These are phyloP conservation scores for Drosophila suboccidentalis DNA, from an alignment of 2,888 invertebrate species.

Conservation along the genomic window DNA sequence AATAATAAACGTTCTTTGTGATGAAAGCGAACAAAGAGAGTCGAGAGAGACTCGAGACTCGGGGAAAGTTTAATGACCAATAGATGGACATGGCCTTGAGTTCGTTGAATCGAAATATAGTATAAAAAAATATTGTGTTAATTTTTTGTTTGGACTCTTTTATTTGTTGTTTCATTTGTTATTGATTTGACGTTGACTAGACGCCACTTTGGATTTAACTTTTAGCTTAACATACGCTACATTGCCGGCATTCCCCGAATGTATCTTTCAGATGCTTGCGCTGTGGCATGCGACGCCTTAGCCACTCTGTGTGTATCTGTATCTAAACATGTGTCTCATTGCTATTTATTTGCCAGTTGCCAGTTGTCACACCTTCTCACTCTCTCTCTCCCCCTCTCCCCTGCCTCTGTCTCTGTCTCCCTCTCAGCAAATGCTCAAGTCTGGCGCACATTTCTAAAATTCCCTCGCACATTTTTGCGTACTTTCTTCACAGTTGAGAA, in stretches of 20 bases:
- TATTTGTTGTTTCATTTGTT: slow-evolving; percentile 44
- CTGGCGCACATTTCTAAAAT: slow-evolving; percentile 72
- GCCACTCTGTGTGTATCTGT: slow-evolving; percentile 10
- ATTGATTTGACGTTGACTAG: slow-evolving; percentile 37
- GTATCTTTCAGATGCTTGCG: slow-evolving; percentile 69
- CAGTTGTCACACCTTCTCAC: background rate
- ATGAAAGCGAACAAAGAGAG: slow-evolving; percentile 61
- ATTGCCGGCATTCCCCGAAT: slow-evolving; percentile 72
- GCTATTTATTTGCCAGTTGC: slow-evolving; percentile 42
- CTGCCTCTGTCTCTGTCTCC: background rate
- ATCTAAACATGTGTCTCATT: slow-evolving; percentile 17
- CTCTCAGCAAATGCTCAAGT: slow-evolving; percentile 43
- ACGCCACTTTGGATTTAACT: slow-evolving; percentile 49
- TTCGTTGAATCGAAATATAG: background rate
- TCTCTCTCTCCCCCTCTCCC: background rate
- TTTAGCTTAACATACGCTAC: slow-evolving; percentile 56
- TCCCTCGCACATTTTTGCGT: slow-evolving; percentile 67
- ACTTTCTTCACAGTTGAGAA: slow-evolving; percentile 35
- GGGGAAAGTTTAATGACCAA: slow-evolving; percentile 69
- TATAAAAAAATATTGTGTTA: slow-evolving; percentile 57
- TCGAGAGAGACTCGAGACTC: slow-evolving; percentile 17
- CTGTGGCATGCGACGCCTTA: slow-evolving; percentile 63
- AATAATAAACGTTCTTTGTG: slow-evolving; percentile 52
- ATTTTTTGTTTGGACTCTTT: slow-evolving; percentile 44
- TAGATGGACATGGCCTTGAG: slow-evolving; percentile 66